phyloP scores from a whole-genome alignment of 2,113 vertebrate genomes.

The Prinia subflava region DNA sequence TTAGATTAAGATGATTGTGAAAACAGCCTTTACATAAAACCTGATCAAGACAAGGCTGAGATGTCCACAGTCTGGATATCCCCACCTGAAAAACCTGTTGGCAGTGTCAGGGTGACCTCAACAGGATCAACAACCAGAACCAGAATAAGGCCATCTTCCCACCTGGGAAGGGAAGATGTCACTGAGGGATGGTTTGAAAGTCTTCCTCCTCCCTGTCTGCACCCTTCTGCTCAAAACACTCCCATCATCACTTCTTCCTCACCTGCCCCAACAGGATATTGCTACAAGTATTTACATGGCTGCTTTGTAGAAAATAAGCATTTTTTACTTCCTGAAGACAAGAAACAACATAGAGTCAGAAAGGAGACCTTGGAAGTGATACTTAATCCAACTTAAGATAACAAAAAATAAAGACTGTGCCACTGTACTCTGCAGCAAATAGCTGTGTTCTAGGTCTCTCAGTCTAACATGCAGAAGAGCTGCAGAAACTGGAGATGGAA shows the following conservation, averaged over 20 bases:
- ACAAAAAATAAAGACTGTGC: not conserved
- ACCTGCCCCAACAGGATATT: not conserved
- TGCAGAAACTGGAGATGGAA: not conserved
- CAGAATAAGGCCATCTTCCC: not conserved
- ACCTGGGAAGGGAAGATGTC: too few relatives aligned
- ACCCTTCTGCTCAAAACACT: not conserved
- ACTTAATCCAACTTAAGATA: not conserved
- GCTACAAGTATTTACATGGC: not conserved
- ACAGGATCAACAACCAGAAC: not conserved
- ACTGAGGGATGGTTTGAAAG: not conserved
- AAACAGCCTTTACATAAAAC: not conserved
- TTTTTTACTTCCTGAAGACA: not conserved
- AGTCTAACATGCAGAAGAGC: not conserved
- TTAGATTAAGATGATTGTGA: not conserved
- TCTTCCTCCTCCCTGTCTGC: not conserved
- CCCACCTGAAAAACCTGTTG: not conserved
- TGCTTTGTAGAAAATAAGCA: not conserved
- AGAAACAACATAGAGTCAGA: not conserved
- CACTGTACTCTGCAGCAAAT: not conserved
- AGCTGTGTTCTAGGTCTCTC: not conserved
- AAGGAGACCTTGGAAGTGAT: not conserved
- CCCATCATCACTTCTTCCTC: not conserved
- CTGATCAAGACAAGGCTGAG: not conserved
- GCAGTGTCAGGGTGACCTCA: not conserved
- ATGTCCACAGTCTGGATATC: not conserved